These are phyloP conservation scores for Choristoneura rosaceana DNA, from an alignment of 2,888 invertebrate genomes.

Conservation along the genomic window DNA sequence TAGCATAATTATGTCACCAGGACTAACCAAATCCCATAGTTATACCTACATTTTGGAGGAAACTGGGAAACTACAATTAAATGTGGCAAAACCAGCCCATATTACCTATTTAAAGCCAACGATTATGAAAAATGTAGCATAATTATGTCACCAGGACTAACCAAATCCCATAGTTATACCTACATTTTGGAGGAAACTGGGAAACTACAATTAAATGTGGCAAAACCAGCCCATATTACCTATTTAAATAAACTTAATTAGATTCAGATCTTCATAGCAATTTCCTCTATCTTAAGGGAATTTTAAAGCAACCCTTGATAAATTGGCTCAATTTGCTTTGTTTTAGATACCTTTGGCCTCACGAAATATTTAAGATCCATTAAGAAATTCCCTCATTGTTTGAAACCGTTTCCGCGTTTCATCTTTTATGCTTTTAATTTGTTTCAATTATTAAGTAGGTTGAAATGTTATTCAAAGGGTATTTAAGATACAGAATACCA, in stretches of 20 bases:
- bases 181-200: too few relatives aligned
- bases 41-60: too few relatives aligned
- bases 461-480: neutral
- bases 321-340: constrained; percentile 18
- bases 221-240: neutral
- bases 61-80: too few relatives aligned
- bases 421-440: constrained; percentile 1
- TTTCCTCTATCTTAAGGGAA: neutral
- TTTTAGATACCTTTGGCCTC: neutral
- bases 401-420: neutral
- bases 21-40: too few relatives aligned
- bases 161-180: too few relatives aligned
- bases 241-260: neutral
- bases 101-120: neutral
- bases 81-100: too few relatives aligned
- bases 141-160: too few relatives aligned
- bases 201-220: too few relatives aligned
- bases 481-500: neutral
- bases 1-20: too few relatives aligned
- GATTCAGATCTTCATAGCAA: neutral
- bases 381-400: constrained; percentile 11
- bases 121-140: too few relatives aligned
- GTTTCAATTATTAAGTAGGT: neutral
- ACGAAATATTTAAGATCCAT: constrained; percentile 22
- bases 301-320: neutral